Conservation (phyloP, 2,797 vertebrate species). For the Sebastes hubbsi region DNA sequence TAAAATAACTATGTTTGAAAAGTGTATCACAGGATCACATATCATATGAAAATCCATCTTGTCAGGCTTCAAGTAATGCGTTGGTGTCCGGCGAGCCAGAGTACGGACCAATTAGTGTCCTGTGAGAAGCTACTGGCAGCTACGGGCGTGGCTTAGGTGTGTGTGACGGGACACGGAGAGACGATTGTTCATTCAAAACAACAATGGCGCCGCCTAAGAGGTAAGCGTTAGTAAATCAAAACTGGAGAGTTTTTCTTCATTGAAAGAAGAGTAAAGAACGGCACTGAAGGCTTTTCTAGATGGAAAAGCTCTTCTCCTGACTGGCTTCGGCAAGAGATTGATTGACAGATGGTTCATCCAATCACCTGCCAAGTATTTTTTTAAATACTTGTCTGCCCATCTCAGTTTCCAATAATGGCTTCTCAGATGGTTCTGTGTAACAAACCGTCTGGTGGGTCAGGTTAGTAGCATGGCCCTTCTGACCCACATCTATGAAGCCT, state of each 20-base stretch:
- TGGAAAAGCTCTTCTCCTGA: not conserved
- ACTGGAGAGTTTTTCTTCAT: no score
- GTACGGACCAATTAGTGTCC: rapidly evolving
- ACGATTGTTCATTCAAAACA: not conserved
- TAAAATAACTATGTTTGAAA: not conserved
- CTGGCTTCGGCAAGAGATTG: not conserved
- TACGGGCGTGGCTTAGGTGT: not conserved
- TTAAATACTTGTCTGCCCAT: not conserved
- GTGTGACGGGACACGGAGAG: no score
- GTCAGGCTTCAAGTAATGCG: not conserved
- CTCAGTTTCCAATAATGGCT: not conserved
- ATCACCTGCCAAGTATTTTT: not conserved
- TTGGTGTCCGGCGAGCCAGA: not conserved
- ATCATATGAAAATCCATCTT: not conserved
- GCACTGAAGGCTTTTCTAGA: no score
- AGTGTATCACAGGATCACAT: not conserved
- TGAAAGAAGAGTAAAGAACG: no score
- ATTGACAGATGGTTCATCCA: no score
- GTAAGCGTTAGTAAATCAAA: no score
- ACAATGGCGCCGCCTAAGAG: not conserved
- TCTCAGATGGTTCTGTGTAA: not conserved
- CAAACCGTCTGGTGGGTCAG: rapidly evolving
- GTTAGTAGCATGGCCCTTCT: not conserved
- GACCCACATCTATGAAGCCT: not conserved
- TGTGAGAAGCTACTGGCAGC: not conserved